A percentile compares a stretch with the other conserved stretches of the same genome.
These are phyloP conservation scores for Phragmatobia fuliginosa DNA, from an alignment of 2,888 invertebrate species.

Conservation along the genomic window DNA sequence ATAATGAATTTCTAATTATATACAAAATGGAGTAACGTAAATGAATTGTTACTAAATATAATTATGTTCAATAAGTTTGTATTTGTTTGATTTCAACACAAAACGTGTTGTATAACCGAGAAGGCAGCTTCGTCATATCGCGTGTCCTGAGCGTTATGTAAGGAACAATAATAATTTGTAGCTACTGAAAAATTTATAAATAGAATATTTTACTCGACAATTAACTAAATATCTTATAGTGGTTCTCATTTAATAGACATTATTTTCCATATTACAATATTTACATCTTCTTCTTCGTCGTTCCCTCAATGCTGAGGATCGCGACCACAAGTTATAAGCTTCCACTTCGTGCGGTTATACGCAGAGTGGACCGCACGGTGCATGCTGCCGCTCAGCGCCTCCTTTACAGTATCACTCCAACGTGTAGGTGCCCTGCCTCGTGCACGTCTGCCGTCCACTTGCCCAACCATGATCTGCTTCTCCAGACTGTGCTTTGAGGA, in stretches of 20 bases:
- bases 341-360: no score
- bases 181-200: background rate
- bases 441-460: no score
- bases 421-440: no score
- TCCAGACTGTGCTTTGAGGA: no score
- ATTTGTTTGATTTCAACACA: conserved; percentile 5
- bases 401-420: no score
- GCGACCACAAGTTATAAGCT: no score
- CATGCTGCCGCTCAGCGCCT: no score
- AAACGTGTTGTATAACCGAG: conserved; percentile 8
- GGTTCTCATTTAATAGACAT: background rate
- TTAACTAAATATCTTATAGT: background rate
- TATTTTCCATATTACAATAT: no score
- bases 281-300: no score
- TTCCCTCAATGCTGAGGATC: no score
- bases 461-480: no score
- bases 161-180: background rate
- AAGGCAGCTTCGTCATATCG: background rate
- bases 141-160: conserved; percentile 9
- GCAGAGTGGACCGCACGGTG: no score
- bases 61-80: background rate
- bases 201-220: background rate
- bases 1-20: conserved; percentile 11
- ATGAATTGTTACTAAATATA: conserved; percentile 1
- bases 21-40: background rate